phyloP scores from a whole-genome alignment of 2,113 vertebrate genomes.

The Oncorhynchus tshawytscha region DNA sequence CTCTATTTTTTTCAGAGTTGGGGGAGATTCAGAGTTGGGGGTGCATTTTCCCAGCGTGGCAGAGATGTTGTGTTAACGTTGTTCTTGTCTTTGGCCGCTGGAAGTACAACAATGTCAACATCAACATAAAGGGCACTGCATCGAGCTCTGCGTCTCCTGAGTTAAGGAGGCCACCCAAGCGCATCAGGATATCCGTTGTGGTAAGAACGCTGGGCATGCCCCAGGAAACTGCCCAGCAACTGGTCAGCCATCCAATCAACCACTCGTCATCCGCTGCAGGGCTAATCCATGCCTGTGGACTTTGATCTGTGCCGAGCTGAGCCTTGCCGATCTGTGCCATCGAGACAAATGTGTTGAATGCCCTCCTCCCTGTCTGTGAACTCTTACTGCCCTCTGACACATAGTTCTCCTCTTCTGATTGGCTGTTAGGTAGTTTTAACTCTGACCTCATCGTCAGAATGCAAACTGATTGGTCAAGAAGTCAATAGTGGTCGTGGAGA shows the following conservation, averaged over 20 bases:
- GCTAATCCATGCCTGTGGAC: conserved; percentile 61
- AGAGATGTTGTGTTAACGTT: conserved; percentile 51
- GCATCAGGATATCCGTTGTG: conserved; percentile 88
- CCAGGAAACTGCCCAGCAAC: conserved; percentile 36
- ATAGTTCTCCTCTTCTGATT: conserved; percentile 23
- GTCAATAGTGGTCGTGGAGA: conserved; percentile 38
- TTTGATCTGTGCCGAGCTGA: conserved; percentile 47
- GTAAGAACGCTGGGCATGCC: conserved; percentile 73
- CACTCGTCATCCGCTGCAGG: conserved; percentile 47
- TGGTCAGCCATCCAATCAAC: conserved; percentile 51
- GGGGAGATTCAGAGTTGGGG: background rate
- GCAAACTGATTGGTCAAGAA: conserved; percentile 25
- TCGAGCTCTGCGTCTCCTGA: conserved; percentile 71
- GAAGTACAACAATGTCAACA: conserved; percentile 68
- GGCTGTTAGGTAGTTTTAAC: conserved; percentile 11
- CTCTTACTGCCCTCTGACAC: conserved; percentile 37
- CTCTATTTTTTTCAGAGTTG: background rate
- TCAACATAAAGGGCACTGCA: conserved; percentile 61
- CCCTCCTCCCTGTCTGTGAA: conserved; percentile 42
- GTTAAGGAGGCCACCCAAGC: conserved; percentile 83
- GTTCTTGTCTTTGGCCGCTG: conserved; percentile 61
- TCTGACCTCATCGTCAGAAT: conserved; percentile 12
- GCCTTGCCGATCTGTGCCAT: conserved; percentile 50
- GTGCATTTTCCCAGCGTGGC: background rate
- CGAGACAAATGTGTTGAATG: conserved; percentile 42